Percentiles rank a stretch among this genome's conserved stretches.
phyloP scores from a whole-genome alignment of 2,888 invertebrate species.

The Heliconius erato region DNA sequence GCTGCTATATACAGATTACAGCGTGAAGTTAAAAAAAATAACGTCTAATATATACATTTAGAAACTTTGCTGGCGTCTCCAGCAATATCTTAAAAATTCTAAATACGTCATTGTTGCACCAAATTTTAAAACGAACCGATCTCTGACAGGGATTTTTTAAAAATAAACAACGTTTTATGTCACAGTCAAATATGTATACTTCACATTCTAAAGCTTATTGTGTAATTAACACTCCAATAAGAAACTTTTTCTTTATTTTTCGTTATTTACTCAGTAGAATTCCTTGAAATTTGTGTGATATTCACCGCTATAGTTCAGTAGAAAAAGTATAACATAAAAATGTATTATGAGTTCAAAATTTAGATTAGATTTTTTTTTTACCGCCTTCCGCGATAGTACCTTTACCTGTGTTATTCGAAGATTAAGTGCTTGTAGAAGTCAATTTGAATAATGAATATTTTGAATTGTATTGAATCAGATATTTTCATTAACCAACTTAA shows the following conservation, averaged over 20 bases:
- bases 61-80: too few relatives aligned
- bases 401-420: too few relatives aligned
- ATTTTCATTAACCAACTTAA: too few relatives aligned
- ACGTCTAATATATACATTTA: too few relatives aligned
- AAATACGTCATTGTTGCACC: too few relatives aligned
- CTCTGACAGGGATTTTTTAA: background rate
- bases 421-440: too few relatives aligned
- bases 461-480: too few relatives aligned
- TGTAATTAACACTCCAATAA: conserved; percentile 48
- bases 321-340: background rate
- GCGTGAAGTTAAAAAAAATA: too few relatives aligned
- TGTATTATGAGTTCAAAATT: background rate
- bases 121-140: background rate
- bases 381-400: too few relatives aligned
- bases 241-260: conserved; percentile 27
- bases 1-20: background rate
- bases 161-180: conserved; percentile 8
- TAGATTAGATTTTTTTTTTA: too few relatives aligned
- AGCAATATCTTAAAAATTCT: too few relatives aligned
- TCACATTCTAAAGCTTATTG: conserved; percentile 31
- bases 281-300: background rate
- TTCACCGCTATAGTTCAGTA: background rate
- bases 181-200: conserved; percentile 38
- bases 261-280: conserved; percentile 9
- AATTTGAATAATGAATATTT: too few relatives aligned